Evolutionary conservation across 2,113 vertebrate genomes (phyloP), one percentile per base, ranked within the genome.

Genomic region (Leptosomus discolor): DNA sequence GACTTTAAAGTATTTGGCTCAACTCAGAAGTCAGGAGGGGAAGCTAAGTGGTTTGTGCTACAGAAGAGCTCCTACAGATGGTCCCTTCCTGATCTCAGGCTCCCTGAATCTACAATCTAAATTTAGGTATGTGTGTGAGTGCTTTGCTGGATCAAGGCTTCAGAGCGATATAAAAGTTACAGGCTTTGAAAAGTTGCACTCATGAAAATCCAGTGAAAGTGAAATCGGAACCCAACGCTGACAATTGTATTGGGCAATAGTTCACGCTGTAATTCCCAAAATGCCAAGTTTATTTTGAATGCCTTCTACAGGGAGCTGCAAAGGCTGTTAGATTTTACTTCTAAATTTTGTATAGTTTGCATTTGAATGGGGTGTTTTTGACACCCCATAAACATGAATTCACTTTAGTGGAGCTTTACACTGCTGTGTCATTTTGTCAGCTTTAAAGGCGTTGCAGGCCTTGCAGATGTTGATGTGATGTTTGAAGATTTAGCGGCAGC

Each of bases 1-100:
- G 91, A 95, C 95, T 95, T 97, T 94, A 94, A 97, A 95, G 90
- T 79, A 74, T 92, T 96, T 95, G 94, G 93, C 93, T 97, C 87
- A 94, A 97, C 78, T 96, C 84, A 83, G 89, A 91, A 93, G 89
- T 90, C 90, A 95, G 91, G 74, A 96, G 91, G 91, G 86, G 91
- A 97, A 94, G 63, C 78, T 83, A 85, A 95, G 87, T 83, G 87
- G 67, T 88, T 90, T 96, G 91, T 90, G 84, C 74, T 95, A 92
- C 58, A 95, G 84, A 97, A 94, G 89, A 95, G 53, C 65, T 94
- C 89, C 80, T 87, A 82, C 89, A 96, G 84, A 96, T 94, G 94
- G 93, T 91, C 85, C n/a, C 63, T 96, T 95, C 94, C 89, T 92
- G 91, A 95, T 95, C 95, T 96, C 60, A 65, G 85, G 78, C 91